phyloP scores from a whole-genome alignment of 2,113 vertebrate species.

The Corynorhinus townsendii region DNA sequence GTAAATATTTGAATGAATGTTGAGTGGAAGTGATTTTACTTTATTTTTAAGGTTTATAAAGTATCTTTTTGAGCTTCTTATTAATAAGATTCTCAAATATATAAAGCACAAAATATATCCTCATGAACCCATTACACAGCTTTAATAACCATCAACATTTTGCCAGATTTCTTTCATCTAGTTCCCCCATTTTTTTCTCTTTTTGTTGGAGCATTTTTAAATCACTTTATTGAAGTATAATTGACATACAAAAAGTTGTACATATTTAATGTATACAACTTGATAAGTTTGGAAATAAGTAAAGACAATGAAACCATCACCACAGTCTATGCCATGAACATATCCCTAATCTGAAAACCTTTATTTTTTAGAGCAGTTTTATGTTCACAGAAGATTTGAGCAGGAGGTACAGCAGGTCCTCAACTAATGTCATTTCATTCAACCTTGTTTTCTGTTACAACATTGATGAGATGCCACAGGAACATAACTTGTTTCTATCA shows the following conservation, averaged over 20 bases:
- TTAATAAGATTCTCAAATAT: slow-evolving; percentile 20
- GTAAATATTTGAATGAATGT: background rate
- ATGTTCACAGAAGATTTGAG: background rate
- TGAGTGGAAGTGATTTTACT: background rate
- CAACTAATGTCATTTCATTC: background rate
- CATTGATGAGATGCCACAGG: background rate
- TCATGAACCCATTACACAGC: background rate
- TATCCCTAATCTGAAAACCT: background rate
- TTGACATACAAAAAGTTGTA: background rate
- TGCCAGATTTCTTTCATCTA: background rate
- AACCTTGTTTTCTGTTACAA: background rate
- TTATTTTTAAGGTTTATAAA: background rate
- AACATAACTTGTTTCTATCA: background rate
- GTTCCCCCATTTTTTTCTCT: background rate
- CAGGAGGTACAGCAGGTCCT: background rate
- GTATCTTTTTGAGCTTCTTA: background rate
- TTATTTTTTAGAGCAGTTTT: background rate
- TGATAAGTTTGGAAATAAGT: background rate
- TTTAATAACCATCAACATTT: slow-evolving; percentile 16
- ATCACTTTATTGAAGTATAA: background rate
- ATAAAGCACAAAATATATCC: background rate
- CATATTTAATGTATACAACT: background rate
- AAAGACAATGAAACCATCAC: background rate
- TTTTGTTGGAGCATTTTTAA: background rate
- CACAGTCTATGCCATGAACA: background rate